Conservation (phyloP, 2,888 invertebrate species). For the Harpalus rufipes region DNA sequence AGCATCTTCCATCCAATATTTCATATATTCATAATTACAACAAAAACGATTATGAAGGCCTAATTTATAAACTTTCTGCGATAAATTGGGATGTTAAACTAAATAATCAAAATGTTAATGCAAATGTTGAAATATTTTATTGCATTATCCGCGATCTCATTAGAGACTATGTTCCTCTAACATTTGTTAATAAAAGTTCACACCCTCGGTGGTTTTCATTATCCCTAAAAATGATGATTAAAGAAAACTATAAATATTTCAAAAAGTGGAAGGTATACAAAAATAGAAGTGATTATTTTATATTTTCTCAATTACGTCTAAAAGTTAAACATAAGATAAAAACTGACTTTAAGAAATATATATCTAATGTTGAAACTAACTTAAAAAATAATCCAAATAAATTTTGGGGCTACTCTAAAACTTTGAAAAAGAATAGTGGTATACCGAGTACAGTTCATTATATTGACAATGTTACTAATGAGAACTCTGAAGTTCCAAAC, state of each 20-base stretch:
- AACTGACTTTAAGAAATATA: not conserved
- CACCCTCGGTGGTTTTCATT: conserved; percentile 24
- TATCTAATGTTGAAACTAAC: conserved; percentile 7
- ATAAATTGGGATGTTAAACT: conserved; percentile 40
- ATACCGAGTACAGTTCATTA: conserved; percentile 31
- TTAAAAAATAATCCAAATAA: conserved; percentile 23
- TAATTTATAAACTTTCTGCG: conserved; percentile 41
- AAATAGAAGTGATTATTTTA: conserved; percentile 18
- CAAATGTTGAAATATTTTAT: conserved; percentile 33
- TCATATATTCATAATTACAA: conserved; percentile 26
- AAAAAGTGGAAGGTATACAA: conserved; percentile 41
- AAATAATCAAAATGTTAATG: conserved; percentile 8
- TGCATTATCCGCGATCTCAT: conserved; percentile 16
- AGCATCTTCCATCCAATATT: not conserved
- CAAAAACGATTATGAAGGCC: conserved; percentile 28
- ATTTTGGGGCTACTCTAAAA: conserved; percentile 35
- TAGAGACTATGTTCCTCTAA: conserved; percentile 27
- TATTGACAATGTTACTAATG: conserved; percentile 6
- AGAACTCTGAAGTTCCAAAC: conserved; percentile 10
- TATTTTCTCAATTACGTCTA: conserved; percentile 1
- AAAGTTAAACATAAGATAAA: conserved; percentile 20
- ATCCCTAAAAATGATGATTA: not conserved
- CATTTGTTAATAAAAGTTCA: conserved; percentile 5
- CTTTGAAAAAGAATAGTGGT: conserved; percentile 15
- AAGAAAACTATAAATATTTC: conserved; percentile 37